phyloP scores from a whole-genome alignment of 2,113 vertebrate genomes.

The Meriones unguiculatus region DNA sequence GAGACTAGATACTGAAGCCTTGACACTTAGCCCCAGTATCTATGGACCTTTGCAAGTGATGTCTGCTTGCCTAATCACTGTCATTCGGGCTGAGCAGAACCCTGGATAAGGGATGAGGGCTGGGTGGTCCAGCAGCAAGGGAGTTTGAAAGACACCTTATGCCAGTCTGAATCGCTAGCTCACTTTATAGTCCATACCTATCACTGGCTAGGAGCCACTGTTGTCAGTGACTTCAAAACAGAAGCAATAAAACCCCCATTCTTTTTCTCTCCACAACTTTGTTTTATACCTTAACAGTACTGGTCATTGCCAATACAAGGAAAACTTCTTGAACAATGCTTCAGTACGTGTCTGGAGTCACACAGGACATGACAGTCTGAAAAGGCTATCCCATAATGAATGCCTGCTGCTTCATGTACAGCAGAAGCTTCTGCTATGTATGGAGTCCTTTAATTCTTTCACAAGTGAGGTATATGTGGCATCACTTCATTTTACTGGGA shows the following conservation, averaged over 20 bases:
- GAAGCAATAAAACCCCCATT: not conserved
- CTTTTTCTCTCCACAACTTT: not conserved
- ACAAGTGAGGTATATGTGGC: constrained; percentile 18
- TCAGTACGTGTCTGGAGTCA: not conserved
- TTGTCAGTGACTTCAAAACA: not conserved
- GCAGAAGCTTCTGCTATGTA: not conserved
- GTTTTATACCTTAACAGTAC: not conserved
- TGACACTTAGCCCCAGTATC: fast-evolving
- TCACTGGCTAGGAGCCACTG: not conserved
- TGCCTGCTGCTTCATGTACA: not conserved
- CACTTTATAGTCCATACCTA: not conserved
- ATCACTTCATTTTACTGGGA: not conserved
- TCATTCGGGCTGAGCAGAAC: not conserved
- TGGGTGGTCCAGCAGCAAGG: too few relatives aligned
- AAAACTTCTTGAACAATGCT: not conserved
- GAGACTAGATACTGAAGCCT: too few relatives aligned
- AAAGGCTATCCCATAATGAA: not conserved
- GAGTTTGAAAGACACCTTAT: not conserved
- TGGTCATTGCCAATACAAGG: not conserved
- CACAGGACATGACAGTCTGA: not conserved
- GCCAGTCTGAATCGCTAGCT: not conserved
- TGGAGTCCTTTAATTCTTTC: constrained; percentile 12
- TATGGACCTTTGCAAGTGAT: not conserved
- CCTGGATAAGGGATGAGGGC: not conserved
- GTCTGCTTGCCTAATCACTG: not conserved